These are phyloP conservation scores for Saxidomus purpurata DNA, from an alignment of 1,140 invertebrate genomes.

Conservation along the genomic window DNA sequence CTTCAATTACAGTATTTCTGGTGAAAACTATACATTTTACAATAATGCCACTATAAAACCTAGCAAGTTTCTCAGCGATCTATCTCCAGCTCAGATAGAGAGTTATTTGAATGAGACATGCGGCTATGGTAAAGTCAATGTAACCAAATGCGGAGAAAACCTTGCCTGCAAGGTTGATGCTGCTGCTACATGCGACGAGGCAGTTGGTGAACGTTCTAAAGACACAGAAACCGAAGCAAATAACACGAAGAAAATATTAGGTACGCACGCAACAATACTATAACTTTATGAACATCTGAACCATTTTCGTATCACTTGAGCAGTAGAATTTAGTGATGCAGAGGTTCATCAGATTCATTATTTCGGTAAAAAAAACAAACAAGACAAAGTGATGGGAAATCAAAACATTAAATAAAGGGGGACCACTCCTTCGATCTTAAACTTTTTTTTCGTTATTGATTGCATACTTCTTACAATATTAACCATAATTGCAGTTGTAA, in stretches of 20 bases:
- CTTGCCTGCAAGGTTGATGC: conserved; percentile 6
- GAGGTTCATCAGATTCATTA: too few relatives aligned
- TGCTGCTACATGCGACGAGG: neutral
- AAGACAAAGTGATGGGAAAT: too few relatives aligned
- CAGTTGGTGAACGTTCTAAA: neutral
- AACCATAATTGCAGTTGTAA: too few relatives aligned
- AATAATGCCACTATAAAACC: neutral
- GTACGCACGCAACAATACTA: too few relatives aligned
- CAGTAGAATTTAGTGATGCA: too few relatives aligned
- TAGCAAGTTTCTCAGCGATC: neutral
- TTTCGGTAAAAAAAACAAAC: too few relatives aligned
- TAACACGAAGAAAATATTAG: neutral
- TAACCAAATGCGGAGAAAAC: neutral
- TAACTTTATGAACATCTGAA: too few relatives aligned
- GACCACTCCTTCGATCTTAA: too few relatives aligned
- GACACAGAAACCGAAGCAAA: neutral
- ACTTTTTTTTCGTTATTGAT: too few relatives aligned
- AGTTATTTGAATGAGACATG: neutral
- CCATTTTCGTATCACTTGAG: too few relatives aligned
- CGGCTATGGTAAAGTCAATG: neutral
- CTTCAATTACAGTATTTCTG: neutral
- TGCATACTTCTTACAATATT: too few relatives aligned
- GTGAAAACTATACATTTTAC: neutral
- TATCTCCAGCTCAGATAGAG: neutral
- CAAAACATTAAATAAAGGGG: too few relatives aligned